Evolutionary conservation across 2,888 invertebrate species (phyloP), one percentile per base, ranked within the genome.

Genomic region (Calameuta pallipes): DNA sequence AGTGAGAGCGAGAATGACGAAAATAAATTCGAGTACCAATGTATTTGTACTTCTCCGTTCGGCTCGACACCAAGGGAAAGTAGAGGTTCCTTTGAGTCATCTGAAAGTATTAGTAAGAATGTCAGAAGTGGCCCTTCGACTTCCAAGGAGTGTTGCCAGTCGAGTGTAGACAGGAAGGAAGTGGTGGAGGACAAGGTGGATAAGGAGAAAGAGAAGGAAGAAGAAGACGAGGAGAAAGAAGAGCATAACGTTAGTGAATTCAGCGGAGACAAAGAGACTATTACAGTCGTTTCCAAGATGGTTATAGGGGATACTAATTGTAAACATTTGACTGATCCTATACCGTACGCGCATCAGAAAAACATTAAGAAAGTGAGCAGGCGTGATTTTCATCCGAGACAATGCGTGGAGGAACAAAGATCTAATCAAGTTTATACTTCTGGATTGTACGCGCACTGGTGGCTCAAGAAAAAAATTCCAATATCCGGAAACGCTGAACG

Each of bases 381-480:
- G 76, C 83, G 79, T 41, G 77, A 83, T 91, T 89, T 92, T 92
- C 90, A 92, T 92, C 88, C 90, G 91, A 84, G 86, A 92, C 83
- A 87, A 91, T 41, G 23, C 41, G 77, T 83, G 83, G 82, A 80
- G 74, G 81, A 83, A 68, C 73, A 82, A 77, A 91, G 92, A 83
- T 90, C 92, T 83, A 93, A 92, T 85, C 92, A 94, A 91, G 93
- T 95, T 89, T 97, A 95, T 92, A 95, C 95, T 80, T 96, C 97
- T 75, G 97, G 96, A 88, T 93, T 97, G 92, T 97, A 97, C 92
- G 97, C 97, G 82, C 97, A 97, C 93, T 97, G 97, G 97, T 97
- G 97, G 97, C 95, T 97, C 93, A 97, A 97, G 94, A 96, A 96
- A 90, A 95, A 95, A 89, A 93, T 96, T 90, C 96, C 96, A 83